Evolutionary conservation across 2,113 vertebrate genomes (phyloP).

Genomic region (Narcine bancroftii): DNA sequence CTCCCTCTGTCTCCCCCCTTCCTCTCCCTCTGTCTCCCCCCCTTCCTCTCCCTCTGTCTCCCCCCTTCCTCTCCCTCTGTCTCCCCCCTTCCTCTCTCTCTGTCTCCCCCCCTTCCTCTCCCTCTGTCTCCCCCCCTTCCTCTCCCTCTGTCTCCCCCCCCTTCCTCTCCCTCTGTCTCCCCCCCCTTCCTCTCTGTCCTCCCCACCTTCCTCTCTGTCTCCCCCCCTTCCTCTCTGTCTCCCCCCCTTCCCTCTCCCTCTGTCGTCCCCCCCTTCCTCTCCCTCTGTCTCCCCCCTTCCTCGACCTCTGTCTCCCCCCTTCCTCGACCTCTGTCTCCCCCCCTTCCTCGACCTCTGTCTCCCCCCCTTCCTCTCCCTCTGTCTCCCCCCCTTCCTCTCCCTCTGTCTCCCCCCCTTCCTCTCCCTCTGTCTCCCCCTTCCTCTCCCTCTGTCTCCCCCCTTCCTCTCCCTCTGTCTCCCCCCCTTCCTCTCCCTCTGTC

Average conservation of each 20-base stretch:
- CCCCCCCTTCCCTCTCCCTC: too few species aligned
- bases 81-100: background rate
- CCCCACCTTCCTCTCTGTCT: background rate
- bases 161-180: background rate
- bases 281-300: background rate
- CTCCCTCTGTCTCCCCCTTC: too few species aligned
- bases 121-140: background rate
- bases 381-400: too few species aligned
- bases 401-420: too few species aligned
- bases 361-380: too few species aligned
- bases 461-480: background rate
- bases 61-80: background rate
- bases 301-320: too few species aligned
- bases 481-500: background rate
- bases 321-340: too few species aligned
- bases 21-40: background rate
- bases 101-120: background rate
- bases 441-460: too few species aligned
- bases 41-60: too few species aligned
- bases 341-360: too few species aligned
- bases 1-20: background rate
- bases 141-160: background rate
- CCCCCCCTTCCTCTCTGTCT: background rate
- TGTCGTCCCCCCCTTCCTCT: too few species aligned
- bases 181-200: too few species aligned